These are phyloP conservation scores for Steinernema scapterisci DNA, from an alignment of 2,888 invertebrate genomes.

Conservation along the genomic window DNA sequence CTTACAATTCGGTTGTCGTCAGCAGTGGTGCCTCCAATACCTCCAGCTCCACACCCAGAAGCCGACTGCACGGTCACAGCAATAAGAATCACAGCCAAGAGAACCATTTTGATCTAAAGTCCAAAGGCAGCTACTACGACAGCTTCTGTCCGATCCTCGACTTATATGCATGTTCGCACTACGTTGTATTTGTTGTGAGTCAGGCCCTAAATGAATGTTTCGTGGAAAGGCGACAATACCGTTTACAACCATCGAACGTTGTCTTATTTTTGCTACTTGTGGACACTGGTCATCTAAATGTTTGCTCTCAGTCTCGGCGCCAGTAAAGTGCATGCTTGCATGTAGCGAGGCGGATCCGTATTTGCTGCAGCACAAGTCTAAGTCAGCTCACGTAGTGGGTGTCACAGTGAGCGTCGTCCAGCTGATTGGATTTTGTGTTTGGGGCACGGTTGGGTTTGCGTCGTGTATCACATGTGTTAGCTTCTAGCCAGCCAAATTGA, in stretches of 20 bases:
- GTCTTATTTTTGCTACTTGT: not conserved
- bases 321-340: too few species aligned
- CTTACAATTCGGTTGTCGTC: not conserved
- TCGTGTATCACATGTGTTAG: too few species aligned
- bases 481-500: too few species aligned
- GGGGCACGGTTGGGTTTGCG: too few species aligned
- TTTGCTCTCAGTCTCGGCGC: too few species aligned
- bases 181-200: not conserved
- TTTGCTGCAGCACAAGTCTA: too few species aligned
- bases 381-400: too few species aligned
- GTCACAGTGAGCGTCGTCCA: too few species aligned
- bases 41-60: not conserved
- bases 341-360: too few species aligned
- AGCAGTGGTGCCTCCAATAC: not conserved
- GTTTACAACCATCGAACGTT: slow-evolving; percentile 4
- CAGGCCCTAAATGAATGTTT: not conserved
- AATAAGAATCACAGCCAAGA: not conserved
- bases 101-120: not conserved
- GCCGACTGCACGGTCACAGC: not conserved
- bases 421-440: too few species aligned
- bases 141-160: not conserved
- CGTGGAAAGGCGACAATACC: not conserved
- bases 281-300: not conserved
- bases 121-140: not conserved
- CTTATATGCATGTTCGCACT: not conserved